A percentile compares a stretch with the other conserved stretches of the same genome.
These are phyloP conservation scores for Miniopterus natalensis DNA, from an alignment of 2,113 vertebrate species.

Conservation along the genomic window DNA sequence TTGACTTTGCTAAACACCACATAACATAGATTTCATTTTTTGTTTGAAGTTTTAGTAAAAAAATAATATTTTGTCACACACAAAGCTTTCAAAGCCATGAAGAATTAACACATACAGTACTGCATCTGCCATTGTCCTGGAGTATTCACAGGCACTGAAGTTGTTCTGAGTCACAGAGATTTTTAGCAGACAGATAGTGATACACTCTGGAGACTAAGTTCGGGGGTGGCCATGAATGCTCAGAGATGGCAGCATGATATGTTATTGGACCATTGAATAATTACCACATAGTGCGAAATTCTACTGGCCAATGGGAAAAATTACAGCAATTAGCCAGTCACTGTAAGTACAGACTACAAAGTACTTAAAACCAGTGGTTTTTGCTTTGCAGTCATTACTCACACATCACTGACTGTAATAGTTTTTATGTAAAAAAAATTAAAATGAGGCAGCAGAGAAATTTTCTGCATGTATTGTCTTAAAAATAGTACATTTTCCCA, in stretches of 20 bases:
- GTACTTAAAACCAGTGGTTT: slow-evolving; percentile 17
- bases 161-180: not conserved
- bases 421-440: not conserved
- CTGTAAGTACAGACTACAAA: not conserved
- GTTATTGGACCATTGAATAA: not conserved
- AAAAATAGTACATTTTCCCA: slow-evolving; percentile 13
- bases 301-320: slow-evolving; percentile 17
- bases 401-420: not conserved
- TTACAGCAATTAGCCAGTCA: not conserved
- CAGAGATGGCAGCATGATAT: not conserved
- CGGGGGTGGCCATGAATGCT: not conserved
- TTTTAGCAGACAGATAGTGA: not conserved
- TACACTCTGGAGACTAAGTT: not conserved
- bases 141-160: not conserved
- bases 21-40: not conserved
- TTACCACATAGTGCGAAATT: not conserved
- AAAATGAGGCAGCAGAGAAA: not conserved
- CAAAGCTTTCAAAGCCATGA: not conserved
- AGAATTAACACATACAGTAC: not conserved
- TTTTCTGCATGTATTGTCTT: not conserved
- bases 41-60: not conserved
- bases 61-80: not conserved
- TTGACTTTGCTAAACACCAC: not conserved
- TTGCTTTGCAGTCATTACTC: not conserved
- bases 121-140: not conserved